These are phyloP conservation scores for Eulemur albifrons DNA, from an alignment of 2,797 vertebrate species.

Conservation along the genomic window DNA sequence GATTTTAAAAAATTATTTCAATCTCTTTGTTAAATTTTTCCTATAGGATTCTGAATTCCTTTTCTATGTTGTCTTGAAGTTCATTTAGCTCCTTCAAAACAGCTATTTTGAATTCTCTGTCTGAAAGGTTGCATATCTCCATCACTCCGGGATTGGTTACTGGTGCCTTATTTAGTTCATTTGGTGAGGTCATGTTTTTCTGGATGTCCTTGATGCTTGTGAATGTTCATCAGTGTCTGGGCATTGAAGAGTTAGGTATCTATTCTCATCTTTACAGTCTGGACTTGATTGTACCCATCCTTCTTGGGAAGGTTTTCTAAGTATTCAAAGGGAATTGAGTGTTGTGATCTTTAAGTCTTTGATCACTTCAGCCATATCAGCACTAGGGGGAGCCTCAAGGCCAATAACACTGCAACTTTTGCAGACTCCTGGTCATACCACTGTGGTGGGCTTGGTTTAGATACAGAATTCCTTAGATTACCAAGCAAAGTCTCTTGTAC, in stretches of 20 bases:
- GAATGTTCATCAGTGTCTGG: neutral
- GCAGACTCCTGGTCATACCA: neutral
- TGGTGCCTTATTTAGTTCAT: neutral
- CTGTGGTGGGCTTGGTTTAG: neutral
- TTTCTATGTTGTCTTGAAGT: neutral
- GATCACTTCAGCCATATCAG: neutral
- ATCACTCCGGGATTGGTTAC: neutral
- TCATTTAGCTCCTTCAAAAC: neutral
- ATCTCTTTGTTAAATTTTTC: neutral
- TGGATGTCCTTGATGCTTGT: neutral
- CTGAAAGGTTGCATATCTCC: neutral
- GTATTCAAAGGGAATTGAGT: neutral
- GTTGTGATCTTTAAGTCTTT: neutral
- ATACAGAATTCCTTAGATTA: neutral
- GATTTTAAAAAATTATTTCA: neutral
- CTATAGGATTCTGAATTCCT: neutral
- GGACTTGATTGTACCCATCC: neutral
- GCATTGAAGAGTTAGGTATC: neutral
- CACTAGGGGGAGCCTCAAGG: neutral
- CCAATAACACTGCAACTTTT: neutral
- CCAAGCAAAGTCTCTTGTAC: neutral
- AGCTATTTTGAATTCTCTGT: neutral
- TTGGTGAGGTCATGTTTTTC: neutral
- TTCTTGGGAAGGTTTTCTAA: neutral
- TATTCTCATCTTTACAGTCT: neutral